Conservation (phyloP, 1,140 invertebrate species). For the Drosophila arawakana region DNA sequence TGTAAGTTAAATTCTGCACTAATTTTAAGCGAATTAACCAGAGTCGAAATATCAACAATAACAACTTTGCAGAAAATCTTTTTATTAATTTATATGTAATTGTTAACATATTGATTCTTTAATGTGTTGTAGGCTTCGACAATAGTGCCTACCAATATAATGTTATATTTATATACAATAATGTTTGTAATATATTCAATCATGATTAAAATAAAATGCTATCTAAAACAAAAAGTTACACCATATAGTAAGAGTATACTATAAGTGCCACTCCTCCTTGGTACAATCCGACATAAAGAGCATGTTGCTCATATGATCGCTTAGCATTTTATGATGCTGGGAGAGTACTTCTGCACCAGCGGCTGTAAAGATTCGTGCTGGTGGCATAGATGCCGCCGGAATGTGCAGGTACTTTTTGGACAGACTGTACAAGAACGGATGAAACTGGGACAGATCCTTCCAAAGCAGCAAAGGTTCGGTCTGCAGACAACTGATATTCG, state of each 20-base stretch:
- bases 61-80: no score
- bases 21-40: no score
- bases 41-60: no score
- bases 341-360: neutral
- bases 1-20: no score
- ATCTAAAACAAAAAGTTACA: slow-evolving; percentile 17
- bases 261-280: slow-evolving; percentile 49
- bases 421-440: slow-evolving; percentile 50
- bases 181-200: no score
- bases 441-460: slow-evolving; percentile 46
- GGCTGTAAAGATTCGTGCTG: slow-evolving; percentile 24
- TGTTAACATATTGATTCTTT: no score
- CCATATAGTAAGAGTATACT: neutral
- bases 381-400: slow-evolving; percentile 46
- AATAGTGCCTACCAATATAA: no score
- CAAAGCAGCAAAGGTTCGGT: slow-evolving; percentile 46
- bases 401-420: slow-evolving; percentile 57
- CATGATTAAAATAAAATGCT: no score
- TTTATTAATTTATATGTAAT: no score
- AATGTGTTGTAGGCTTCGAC: no score
- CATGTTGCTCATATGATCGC: slow-evolving; percentile 41
- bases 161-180: no score
- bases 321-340: slow-evolving; percentile 16
- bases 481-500: slow-evolving; percentile 44
- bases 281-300: slow-evolving; percentile 48